Evolutionary conservation across 2,888 invertebrate genomes (phyloP), one percentile per base, ranked within the genome.

Genomic region (Erebia epiphron): DNA sequence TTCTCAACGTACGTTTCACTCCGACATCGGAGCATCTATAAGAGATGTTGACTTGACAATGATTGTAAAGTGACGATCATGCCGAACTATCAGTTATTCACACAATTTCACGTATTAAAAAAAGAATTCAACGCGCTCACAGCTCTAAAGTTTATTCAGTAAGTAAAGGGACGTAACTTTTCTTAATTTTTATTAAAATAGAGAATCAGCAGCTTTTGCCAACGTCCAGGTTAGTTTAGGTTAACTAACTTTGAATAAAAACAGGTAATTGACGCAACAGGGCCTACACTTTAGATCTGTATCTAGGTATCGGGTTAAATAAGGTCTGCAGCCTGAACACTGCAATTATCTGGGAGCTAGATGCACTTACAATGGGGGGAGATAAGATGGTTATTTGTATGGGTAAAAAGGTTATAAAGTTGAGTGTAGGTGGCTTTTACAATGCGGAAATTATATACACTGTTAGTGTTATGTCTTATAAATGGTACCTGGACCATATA

Each of bases 331-430:
- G 68, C 54, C 50, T 57, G 67, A 49, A 67, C 67, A 67, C 49
- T 26, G 73, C 57, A 73, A 70, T 73, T 73, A 62, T 61, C 67
- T 66, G 67, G 67, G 67, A 67, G 58, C 58, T 11, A 67, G 73
- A 73, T 70, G 73, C 63, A 50, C 54, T 49, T 69, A 71, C 76
- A 75, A 75, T 75, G 69, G 70, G 26, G 35, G 21, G 46, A 57
- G 69, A 73, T 73, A 73, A 70, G 58, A 52, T 65, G n/a, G 7
- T 49, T 67, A 67, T 67, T 43, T 57, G 62, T 49, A 49, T 62
- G 62, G 21, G 1, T 62, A 21, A 49, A 62, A 46, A 62, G 21
- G 21, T 62, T 62, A 14, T 49, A 46, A 57, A 46, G 49, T 46
- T 49, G 21, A 61, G 61, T 60, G 60, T 41, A 14, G 26, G 57